Percentiles rank a stretch among this genome's conserved stretches.
These are phyloP conservation scores for Agriopis aurantiaria DNA, from an alignment of 2,888 invertebrate genomes.

Conservation along the genomic window DNA sequence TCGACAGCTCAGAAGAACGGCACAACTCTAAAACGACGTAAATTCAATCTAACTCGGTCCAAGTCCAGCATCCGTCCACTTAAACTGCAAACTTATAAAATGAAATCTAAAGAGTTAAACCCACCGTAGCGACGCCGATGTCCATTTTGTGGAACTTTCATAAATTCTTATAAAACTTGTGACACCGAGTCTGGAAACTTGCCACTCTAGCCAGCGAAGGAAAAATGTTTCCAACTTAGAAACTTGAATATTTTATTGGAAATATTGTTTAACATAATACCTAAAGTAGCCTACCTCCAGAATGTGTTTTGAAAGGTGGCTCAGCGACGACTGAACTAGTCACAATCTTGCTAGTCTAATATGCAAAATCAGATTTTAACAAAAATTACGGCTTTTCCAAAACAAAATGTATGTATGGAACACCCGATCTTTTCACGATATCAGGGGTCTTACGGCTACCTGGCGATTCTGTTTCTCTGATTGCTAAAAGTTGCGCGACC, in stretches of 20 bases:
- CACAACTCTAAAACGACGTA: constrained; percentile 21
- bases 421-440: too few relatives aligned
- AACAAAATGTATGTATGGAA: too few relatives aligned
- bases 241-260: constrained; percentile 45
- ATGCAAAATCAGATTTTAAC: too few relatives aligned
- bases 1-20: constrained; percentile 15
- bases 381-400: too few relatives aligned
- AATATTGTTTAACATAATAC: constrained; percentile 27
- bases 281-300: not conserved
- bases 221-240: constrained; percentile 40
- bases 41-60: constrained; percentile 34
- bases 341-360: too few relatives aligned
- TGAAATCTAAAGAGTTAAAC: constrained; percentile 58
- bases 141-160: constrained; percentile 53
- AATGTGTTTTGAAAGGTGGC: too few relatives aligned
- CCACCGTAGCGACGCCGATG: constrained; percentile 61
- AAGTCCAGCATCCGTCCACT: constrained; percentile 43
- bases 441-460: too few relatives aligned
- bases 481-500: too few relatives aligned
- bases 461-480: too few relatives aligned
- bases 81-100: constrained; percentile 53
- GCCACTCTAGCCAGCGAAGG: constrained; percentile 35
- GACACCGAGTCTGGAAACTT: constrained; percentile 56
- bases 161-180: constrained; percentile 65
- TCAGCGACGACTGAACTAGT: too few relatives aligned